These are phyloP conservation scores for Epinotia nisella DNA, from an alignment of 2,888 invertebrate species.

Conservation along the genomic window DNA sequence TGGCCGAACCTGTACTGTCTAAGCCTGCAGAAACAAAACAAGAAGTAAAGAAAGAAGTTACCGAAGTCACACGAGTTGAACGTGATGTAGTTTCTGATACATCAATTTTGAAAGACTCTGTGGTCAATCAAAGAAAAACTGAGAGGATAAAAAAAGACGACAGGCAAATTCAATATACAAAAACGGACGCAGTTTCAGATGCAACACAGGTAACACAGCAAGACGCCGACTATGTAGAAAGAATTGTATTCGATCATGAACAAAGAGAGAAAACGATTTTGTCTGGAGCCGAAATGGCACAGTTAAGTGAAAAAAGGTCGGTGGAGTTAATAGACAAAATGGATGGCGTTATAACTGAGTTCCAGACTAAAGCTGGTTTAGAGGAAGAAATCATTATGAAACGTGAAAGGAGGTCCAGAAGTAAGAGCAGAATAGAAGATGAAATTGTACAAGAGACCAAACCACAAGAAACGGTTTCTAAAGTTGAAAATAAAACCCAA, in stretches of 20 bases:
- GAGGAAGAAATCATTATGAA: constrained; percentile 51
- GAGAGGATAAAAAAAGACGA: constrained; percentile 41
- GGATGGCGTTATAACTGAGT: constrained; percentile 74
- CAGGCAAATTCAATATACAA: constrained; percentile 29
- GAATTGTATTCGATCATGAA: constrained; percentile 22
- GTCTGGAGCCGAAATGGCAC: constrained; percentile 74
- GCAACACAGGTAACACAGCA: constrained; percentile 16
- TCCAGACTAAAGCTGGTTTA: constrained; percentile 66
- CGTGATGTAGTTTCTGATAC: constrained; percentile 9
- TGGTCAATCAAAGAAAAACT: constrained; percentile 15
- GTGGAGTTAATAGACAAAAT: constrained; percentile 71
- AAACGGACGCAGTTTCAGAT: constrained; percentile 25
- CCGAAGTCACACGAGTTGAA: constrained; percentile 11
- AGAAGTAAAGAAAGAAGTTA: constrained; percentile 17
- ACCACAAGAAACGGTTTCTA: constrained; percentile 66
- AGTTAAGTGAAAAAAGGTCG: constrained; percentile 68
- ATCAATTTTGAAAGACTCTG: constrained; percentile 13
- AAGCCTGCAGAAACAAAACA: constrained; percentile 40
- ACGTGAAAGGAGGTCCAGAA: constrained; percentile 62
- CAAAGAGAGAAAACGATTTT: constrained; percentile 48
- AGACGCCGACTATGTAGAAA: constrained; percentile 14
- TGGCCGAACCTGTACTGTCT: constrained; percentile 62
- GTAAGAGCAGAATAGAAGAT: constrained; percentile 64
- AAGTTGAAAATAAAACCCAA: constrained; percentile 56
- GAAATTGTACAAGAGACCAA: constrained; percentile 62